Base-by-base conservation (phyloP, 1,140 invertebrate genomes). In the Chlorops oryzae region DNA sequence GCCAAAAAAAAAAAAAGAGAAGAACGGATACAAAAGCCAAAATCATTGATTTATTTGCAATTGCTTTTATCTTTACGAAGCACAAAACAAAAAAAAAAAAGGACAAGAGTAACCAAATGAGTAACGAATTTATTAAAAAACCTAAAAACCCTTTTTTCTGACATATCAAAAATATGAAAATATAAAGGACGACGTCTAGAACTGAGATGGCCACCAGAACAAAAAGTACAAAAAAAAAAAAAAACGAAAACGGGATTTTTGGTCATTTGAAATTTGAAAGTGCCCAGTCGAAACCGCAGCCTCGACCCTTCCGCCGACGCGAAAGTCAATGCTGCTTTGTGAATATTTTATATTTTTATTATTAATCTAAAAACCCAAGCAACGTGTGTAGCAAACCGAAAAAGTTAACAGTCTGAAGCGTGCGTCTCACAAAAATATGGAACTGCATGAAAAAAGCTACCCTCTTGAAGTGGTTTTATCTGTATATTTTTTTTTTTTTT, bases 11-110 rank as follows among this genome's bases (percentile, higher is more conserved):
- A n/a, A n/a, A n/a, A n/a, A n/a, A n/a, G 21, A 24, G 7, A 18
- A 9, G 32, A n/a, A 24, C 22, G 22, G 25, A 45, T 45, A 17
- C 22, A 32, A 45, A 12, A 17, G 25, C 41, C n/a, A n/a, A 40
- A 40, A 47, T 52, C 43, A 52, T 52, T 52, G 50, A 52, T 52
- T 52, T 46, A 52, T 52, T 52, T 40, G 44, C 43, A 52, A 52
- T 46, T 46, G 35, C 50, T 52, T 52, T 52, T 52, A 52, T 52
- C 50, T 51, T 28, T 43, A 32, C 28, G 28, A 32, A 32, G 28
- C 9, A 32, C 28, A 9, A 15, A 32, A 9, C 28, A 32, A 32
- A 9, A 32, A 32, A 32, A 32, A 32, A 32, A 9, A 32, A 32
- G 28, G 15, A 32, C 15, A 50, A 27, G 43, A 50, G 27, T 41